Percentiles rank a stretch among this genome's conserved stretches.
Conservation (phyloP, 2,888 invertebrate species). For the Hypselothyrea guttata region DNA sequence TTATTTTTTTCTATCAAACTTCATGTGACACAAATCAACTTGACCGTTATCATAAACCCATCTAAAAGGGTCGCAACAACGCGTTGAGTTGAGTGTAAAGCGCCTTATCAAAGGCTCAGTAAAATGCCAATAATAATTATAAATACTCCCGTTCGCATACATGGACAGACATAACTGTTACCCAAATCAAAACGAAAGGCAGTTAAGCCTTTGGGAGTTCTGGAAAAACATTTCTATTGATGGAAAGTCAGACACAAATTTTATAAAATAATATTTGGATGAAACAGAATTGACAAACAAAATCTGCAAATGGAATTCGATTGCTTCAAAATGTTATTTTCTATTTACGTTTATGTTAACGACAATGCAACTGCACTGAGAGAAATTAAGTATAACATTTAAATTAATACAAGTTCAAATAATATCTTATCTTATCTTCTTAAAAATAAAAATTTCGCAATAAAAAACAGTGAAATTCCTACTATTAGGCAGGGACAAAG, state of each 20-base stretch:
- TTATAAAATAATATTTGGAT: not conserved
- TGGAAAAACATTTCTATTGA: slow-evolving; percentile 13
- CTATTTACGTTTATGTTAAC: too few relatives aligned
- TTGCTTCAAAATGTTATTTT: too few relatives aligned
- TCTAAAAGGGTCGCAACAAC: slow-evolving; percentile 37
- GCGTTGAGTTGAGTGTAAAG: slow-evolving; percentile 8
- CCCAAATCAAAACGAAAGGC: slow-evolving; percentile 51
- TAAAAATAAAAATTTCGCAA: too few relatives aligned
- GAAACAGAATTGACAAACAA: too few relatives aligned
- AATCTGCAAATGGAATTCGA: too few relatives aligned
- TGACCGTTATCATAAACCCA: slow-evolving; percentile 60
- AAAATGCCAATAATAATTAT: slow-evolving; percentile 74
- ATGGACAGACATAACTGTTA: slow-evolving; percentile 15
- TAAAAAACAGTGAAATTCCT: too few relatives aligned
- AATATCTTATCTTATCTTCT: too few relatives aligned
- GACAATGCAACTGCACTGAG: too few relatives aligned
- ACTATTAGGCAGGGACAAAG: too few relatives aligned
- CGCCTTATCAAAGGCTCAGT: slow-evolving; percentile 14
- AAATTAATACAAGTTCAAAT: too few relatives aligned
- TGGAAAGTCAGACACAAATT: not conserved
- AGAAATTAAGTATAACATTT: too few relatives aligned
- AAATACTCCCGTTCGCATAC: slow-evolving; percentile 31
- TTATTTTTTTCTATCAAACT: slow-evolving; percentile 27
- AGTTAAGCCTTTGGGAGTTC: slow-evolving; percentile 24
- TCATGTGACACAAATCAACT: slow-evolving; percentile 49